Percentiles rank a stretch among this genome's conserved stretches.
phyloP scores from a whole-genome alignment of 1,140 invertebrate species.

The Geopemphigus sp. region DNA sequence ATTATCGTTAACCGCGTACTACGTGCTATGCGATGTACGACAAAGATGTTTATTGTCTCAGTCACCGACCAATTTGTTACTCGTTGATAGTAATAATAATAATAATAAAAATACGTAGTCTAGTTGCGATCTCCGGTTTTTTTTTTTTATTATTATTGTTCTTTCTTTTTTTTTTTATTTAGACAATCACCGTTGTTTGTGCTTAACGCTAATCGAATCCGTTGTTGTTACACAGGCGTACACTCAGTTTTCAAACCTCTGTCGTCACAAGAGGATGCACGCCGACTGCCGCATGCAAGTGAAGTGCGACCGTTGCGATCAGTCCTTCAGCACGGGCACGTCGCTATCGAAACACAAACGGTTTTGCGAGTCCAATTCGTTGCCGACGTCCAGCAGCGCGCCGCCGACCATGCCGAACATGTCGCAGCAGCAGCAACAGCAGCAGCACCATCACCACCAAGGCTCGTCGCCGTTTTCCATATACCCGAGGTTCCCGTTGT shows the following conservation, averaged over 20 bases:
- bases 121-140: neutral
- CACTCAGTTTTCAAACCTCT: conserved; percentile 99
- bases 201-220: conserved; percentile 13
- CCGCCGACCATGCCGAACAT: conserved; percentile 37
- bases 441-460: conserved; percentile 60
- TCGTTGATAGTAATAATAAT: neutral
- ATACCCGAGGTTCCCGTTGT: conserved; percentile 59
- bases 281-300: conserved; percentile 82
- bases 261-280: conserved; percentile 98
- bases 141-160: neutral
- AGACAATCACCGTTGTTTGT: conserved; percentile 21
- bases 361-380: conserved; percentile 71
- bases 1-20: conserved; percentile 19
- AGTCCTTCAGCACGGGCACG: conserved; percentile 85
- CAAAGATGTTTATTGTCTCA: conserved; percentile 45
- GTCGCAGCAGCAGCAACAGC: conserved; percentile 56
- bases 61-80: conserved; percentile 5
- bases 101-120: neutral
- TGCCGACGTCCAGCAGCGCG: conserved; percentile 51
- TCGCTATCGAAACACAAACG: conserved; percentile 80
- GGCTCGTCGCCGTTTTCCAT: conserved; percentile 67
- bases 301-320: conserved; percentile 88
- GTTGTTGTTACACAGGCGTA: conserved; percentile 73
- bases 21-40: conserved; percentile 39
- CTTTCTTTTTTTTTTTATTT: neutral